Conservation (phyloP, 2,797 vertebrate species). For the Pseudopleuronectes americanus region DNA sequence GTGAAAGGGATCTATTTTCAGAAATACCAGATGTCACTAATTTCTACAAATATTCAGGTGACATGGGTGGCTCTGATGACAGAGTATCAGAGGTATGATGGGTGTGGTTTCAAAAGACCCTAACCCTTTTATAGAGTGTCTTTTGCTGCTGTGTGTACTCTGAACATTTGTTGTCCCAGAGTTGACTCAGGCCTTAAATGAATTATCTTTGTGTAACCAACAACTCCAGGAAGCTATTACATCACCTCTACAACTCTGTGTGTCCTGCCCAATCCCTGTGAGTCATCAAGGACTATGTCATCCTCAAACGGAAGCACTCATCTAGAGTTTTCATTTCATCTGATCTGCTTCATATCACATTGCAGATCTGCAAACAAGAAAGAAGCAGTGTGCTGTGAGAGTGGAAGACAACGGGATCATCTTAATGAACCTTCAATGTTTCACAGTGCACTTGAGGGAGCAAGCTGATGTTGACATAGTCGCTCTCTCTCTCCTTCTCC, state of each 20-base stretch:
- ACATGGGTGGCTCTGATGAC: neutral
- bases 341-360: slow-evolving; percentile 1
- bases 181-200: slow-evolving; percentile 11
- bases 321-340: slow-evolving; percentile 41
- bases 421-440: slow-evolving; percentile 59
- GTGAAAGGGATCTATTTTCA: too few species aligned
- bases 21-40: too few species aligned
- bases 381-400: slow-evolving; percentile 21
- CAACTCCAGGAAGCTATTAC: slow-evolving; percentile 50
- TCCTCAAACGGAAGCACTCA: slow-evolving; percentile 21
- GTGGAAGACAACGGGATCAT: slow-evolving; percentile 29
- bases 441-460: slow-evolving; percentile 21
- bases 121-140: neutral
- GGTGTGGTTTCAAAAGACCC: slow-evolving; percentile 23
- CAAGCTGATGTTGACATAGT: slow-evolving; percentile 54
- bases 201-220: slow-evolving; percentile 40
- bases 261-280: slow-evolving; percentile 21
- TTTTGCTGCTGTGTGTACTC: slow-evolving; percentile 9
- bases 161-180: slow-evolving; percentile 9
- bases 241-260: slow-evolving; percentile 46
- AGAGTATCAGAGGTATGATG: neutral
- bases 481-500: slow-evolving; percentile 4
- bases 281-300: slow-evolving; percentile 45
- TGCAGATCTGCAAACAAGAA: neutral
- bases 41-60: neutral